phyloP scores from a whole-genome alignment of 1,140 invertebrate genomes.

The Stegodyphus mimosarum region DNA sequence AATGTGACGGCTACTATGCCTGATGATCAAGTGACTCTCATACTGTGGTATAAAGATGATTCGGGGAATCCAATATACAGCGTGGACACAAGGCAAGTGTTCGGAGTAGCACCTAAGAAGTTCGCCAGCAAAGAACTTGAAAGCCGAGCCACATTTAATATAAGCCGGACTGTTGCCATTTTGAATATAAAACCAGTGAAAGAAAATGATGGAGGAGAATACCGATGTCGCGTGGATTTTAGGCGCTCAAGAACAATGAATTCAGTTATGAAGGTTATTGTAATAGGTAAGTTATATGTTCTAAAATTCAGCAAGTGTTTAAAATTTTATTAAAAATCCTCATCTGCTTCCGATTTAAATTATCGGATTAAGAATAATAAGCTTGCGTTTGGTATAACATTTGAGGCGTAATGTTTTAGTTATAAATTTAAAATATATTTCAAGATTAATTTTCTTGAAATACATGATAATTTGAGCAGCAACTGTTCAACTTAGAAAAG shows the following conservation, averaged over 20 bases:
- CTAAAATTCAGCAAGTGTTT: too few species aligned
- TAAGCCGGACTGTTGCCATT: conserved; percentile 72
- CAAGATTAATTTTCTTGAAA: too few species aligned
- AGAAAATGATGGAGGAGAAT: conserved; percentile 59
- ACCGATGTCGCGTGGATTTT: conserved; percentile 63
- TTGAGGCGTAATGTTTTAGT: too few species aligned
- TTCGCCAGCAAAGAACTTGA: conserved; percentile 53
- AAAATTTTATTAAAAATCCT: too few species aligned
- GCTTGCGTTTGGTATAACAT: too few species aligned
- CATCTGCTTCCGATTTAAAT: too few species aligned
- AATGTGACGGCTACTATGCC: conserved; percentile 79
- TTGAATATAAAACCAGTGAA: conserved; percentile 76
- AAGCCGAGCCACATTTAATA: conserved; percentile 56
- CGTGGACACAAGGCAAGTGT: conserved; percentile 62
- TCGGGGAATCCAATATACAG: conserved; percentile 83
- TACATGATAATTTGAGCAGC: too few species aligned
- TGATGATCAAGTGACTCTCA: conserved; percentile 88
- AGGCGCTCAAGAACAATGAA: conserved; percentile 57
- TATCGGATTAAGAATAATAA: too few species aligned
- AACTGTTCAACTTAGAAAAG: too few species aligned
- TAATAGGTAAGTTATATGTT: conserved; percentile 30
- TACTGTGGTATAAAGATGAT: conserved; percentile 88
- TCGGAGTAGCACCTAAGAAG: conserved; percentile 59
- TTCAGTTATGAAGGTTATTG: conserved; percentile 50
- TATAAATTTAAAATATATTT: too few species aligned